Conservation (phyloP, 2,797 vertebrate genomes). For the Picus viridis region DNA sequence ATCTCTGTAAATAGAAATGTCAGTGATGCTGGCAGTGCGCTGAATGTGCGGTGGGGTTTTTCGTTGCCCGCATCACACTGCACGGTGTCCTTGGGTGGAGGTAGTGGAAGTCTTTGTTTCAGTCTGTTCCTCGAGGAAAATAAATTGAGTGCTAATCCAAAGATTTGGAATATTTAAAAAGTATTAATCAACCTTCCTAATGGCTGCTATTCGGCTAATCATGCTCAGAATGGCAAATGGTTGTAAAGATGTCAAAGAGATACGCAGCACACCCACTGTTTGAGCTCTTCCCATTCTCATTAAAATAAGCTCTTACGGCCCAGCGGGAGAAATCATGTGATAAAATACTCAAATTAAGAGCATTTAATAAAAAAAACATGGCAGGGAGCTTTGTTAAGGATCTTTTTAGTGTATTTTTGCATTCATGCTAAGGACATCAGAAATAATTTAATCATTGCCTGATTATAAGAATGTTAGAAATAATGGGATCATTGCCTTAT, state of each 20-base stretch:
- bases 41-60: neutral
- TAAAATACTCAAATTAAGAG: conserved; percentile 70
- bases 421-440: conserved; percentile 67
- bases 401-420: conserved; percentile 74
- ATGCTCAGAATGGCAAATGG: conserved; percentile 66
- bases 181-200: conserved; percentile 73
- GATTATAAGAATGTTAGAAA: conserved; percentile 75
- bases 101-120: conserved; percentile 6
- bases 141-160: conserved; percentile 6
- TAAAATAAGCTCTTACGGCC: conserved; percentile 75
- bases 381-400: conserved; percentile 68
- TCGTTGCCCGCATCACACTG: neutral
- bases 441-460: conserved; percentile 80
- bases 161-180: conserved; percentile 65
- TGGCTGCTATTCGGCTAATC: conserved; percentile 69
- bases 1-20: conserved; percentile 19
- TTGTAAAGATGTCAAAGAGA: conserved; percentile 73
- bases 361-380: conserved; percentile 68
- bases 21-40: neutral
- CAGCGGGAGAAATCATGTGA: conserved; percentile 60
- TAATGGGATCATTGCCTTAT: conserved; percentile 78
- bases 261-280: conserved; percentile 69
- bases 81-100: neutral
- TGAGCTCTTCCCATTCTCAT: conserved; percentile 67
- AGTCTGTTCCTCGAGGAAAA: neutral